Evolutionary conservation across 64 coral and sea anemone genomes (phyloP), one percentile per base, ranked within the genome.

Genomic region (Pocillopora verrucosa): DNA sequence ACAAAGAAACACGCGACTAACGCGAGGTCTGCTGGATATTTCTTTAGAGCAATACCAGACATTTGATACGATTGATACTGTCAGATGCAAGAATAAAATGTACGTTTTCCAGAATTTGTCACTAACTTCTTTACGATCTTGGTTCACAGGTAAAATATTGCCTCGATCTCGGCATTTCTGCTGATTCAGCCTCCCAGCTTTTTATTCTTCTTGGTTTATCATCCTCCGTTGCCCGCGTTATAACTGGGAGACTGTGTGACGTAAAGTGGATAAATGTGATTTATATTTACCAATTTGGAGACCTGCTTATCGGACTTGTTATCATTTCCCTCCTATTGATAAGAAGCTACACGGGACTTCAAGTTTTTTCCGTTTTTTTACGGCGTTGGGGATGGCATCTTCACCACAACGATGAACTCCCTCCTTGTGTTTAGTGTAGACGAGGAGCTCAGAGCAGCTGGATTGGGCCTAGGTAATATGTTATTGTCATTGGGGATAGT

Each of bases 311-410:
- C 51, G 89, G 89, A 36, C 13, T 91, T 13, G 83, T 80, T 14
- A 24, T 73, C 0, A 84, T 91, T 37, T 22, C 64, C 3, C 35
- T 91, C 34, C 64, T 67, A n/a, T 16, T 62, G 4, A 80, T 73
- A 9, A 73, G 45, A 15, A 25, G 24, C 34, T 91, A 91, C 56
- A 14, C 20, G 11, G 78, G 72, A 61, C 59, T 91, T 57, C 76
- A 84, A 45, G 69, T 84, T 10, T 91, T 82, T 91, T 30, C 65
- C 1, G 30, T 91, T 20, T 75, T 75, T 84, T 56, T 91, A 80
- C 59, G 88, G 88, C 60, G 74, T 84, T 75, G n/a, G 68, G 15
- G 81, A 76, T 30, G 89, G 89, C n/a, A 41, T 13, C 4, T 85
- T 85, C 41, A 58, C 68, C 61, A 85, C 67, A 19, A 85, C 82